Conservation (phyloP, 2,113 vertebrate genomes). For the Heterochromis multidens region DNA sequence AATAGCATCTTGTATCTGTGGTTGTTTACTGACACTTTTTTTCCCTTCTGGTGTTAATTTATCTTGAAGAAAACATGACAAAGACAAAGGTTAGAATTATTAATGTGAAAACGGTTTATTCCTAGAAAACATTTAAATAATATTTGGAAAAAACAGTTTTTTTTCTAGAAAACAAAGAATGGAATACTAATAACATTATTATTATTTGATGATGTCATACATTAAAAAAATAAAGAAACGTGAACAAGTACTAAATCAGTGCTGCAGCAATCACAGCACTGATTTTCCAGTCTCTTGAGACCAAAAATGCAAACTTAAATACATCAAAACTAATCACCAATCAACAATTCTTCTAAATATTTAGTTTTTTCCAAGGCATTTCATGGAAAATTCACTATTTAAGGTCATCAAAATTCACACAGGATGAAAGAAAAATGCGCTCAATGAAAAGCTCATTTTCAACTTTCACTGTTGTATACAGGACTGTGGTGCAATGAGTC, state of each 20-base stretch:
- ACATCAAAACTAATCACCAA: background rate
- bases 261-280: background rate
- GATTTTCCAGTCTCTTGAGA: rapidly evolving
- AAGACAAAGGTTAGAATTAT: background rate
- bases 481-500: background rate
- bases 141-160: background rate
- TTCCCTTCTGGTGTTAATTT: no score
- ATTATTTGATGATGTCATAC: rapidly evolving
- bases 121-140: background rate
- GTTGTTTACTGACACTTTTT: background rate
- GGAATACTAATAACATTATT: background rate
- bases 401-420: background rate
- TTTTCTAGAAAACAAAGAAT: background rate
- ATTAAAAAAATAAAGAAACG: background rate
- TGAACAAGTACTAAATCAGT: background rate
- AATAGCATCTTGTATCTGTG: rapidly evolving
- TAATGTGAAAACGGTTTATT: background rate
- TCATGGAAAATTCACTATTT: no score
- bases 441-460: no score
- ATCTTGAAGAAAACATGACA: background rate
- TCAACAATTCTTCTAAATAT: background rate
- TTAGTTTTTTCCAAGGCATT: no score
- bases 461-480: background rate
- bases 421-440: background rate
- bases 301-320: background rate